These are phyloP conservation scores for Pristiophorus japonicus DNA, from an alignment of 2,113 vertebrate species.

Conservation along the genomic window DNA sequence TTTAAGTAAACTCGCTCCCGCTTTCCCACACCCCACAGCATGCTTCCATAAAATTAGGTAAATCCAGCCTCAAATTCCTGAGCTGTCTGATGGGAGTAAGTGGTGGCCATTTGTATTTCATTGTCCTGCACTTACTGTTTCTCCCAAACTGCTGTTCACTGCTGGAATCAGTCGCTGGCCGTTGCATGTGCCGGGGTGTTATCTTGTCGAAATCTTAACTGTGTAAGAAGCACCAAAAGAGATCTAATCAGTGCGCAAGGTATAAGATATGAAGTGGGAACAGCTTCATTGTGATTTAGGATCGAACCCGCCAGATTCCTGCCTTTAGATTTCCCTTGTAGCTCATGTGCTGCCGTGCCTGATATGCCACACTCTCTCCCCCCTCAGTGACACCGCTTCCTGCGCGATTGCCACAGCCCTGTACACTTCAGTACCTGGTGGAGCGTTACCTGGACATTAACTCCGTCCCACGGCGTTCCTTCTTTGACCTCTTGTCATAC, in stretches of 20 bases:
- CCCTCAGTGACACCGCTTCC: constrained; percentile 53
- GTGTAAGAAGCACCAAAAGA: too few species aligned
- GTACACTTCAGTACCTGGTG: constrained; percentile 64
- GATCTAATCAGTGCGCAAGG: neutral
- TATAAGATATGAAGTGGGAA: neutral
- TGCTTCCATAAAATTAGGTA: neutral
- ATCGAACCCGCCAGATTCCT: neutral
- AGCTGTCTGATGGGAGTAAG: neutral
- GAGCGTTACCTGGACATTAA: constrained; percentile 75
- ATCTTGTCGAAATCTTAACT: neutral
- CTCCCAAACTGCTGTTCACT: neutral
- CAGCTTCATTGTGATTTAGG: neutral
- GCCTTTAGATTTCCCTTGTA: neutral
- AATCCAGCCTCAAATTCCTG: neutral
- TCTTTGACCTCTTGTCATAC: constrained; percentile 73
- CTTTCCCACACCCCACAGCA: neutral
- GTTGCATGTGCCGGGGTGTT: neutral
- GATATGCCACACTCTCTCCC: neutral
- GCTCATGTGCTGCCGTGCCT: neutral
- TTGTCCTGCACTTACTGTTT: neutral
- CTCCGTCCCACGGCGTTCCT: constrained; percentile 79
- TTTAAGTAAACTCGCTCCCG: neutral
- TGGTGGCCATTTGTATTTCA: neutral
- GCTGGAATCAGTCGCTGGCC: neutral
- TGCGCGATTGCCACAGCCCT: constrained; percentile 67